Conservation (phyloP, 92 coral and sea anemone species). For the Phenganax stokvisi region DNA sequence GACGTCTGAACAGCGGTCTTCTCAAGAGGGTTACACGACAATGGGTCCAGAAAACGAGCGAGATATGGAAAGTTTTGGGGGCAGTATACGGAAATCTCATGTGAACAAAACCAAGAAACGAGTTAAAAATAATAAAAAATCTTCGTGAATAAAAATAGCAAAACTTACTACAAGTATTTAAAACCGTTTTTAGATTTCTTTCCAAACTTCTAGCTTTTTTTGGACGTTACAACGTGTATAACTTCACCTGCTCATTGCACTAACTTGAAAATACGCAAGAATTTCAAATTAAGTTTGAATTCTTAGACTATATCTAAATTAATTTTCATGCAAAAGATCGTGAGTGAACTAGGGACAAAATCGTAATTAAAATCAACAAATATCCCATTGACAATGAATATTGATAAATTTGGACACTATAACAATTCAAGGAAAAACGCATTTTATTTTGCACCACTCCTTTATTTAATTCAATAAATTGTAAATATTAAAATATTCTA, state of each 20-base stretch:
- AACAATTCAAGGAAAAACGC: background rate
- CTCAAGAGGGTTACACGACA: background rate
- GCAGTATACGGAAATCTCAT: background rate
- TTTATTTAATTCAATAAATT: background rate
- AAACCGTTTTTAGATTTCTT: too few species aligned
- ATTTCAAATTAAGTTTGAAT: too few species aligned
- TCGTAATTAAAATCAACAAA: background rate
- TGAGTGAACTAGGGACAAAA: background rate
- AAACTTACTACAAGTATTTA: background rate
- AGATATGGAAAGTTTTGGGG: background rate
- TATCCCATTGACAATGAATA: background rate
- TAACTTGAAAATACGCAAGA: too few species aligned
- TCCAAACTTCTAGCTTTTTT: too few species aligned
- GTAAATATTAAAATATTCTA: background rate
- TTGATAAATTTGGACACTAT: background rate
- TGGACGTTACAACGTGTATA: too few species aligned
- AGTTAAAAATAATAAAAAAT: background rate
- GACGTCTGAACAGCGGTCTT: conserved; percentile 6
- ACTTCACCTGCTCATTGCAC: too few species aligned
- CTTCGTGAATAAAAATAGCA: background rate
- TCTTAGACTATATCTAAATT: background rate
- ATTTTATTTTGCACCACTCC: background rate
- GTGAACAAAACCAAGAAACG: background rate
- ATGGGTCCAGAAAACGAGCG: conserved; percentile 10
- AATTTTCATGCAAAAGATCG: background rate